phyloP scores from a whole-genome alignment of 2,888 invertebrate genomes.

The Notodonta dromedarius region DNA sequence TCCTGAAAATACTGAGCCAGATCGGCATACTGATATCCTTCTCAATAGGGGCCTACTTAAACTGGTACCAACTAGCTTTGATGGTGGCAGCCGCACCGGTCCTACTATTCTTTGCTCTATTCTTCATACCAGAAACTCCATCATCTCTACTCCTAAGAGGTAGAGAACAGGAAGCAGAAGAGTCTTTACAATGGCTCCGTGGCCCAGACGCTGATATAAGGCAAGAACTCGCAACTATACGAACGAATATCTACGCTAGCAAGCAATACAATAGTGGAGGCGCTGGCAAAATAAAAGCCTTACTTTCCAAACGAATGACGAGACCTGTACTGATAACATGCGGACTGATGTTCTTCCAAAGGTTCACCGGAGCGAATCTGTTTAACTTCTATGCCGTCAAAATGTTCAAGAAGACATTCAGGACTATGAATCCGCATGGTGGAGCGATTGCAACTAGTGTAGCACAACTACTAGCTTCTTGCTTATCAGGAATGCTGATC shows the following conservation, averaged over 20 bases:
- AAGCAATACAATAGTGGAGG: constrained; percentile 66
- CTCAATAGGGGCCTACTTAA: constrained; percentile 90
- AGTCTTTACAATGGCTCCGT: constrained; percentile 91
- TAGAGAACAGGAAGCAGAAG: constrained; percentile 89
- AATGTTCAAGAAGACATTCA: constrained; percentile 93
- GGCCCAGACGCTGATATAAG: constrained; percentile 90
- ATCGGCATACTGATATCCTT: constrained; percentile 93
- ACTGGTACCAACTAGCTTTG: constrained; percentile 93
- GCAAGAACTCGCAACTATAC: constrained; percentile 88
- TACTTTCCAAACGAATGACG: constrained; percentile 73
- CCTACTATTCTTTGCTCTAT: constrained; percentile 88
- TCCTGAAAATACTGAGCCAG: constrained; percentile 93
- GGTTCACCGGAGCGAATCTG: constrained; percentile 92
- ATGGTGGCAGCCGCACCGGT: constrained; percentile 91
- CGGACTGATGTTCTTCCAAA: constrained; percentile 94
- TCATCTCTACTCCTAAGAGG: constrained; percentile 91
- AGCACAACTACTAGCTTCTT: constrained; percentile 92
- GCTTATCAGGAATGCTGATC: constrained; percentile 92
- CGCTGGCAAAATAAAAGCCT: constrained; percentile 62
- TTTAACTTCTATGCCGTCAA: constrained; percentile 94
- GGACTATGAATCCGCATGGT: constrained; percentile 90
- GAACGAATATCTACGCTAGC: constrained; percentile 87
- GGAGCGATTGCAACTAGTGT: constrained; percentile 93
- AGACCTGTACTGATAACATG: constrained; percentile 92
- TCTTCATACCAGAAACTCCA: constrained; percentile 95